A percentile compares a stretch with the other conserved stretches of the same genome.
Conservation (phyloP, 2,113 vertebrate species). For the Bungarus multicinctus region DNA sequence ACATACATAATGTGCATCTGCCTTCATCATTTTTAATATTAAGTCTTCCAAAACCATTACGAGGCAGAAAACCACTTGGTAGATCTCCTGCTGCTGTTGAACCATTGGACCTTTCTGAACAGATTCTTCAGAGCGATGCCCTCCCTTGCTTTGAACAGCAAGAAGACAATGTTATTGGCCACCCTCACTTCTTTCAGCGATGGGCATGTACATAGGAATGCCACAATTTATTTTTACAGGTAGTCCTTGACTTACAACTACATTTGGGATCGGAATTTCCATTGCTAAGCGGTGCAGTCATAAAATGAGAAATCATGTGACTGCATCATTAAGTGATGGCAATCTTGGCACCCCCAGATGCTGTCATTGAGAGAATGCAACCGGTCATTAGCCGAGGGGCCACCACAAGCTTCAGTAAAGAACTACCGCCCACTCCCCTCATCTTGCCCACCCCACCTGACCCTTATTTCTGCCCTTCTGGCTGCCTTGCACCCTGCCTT, state of each 20-base stretch:
- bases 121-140: neutral
- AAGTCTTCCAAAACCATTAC: neutral
- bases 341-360: neutral
- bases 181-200: neutral
- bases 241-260: neutral
- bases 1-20: neutral
- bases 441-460: neutral
- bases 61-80: neutral
- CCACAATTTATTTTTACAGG: neutral
- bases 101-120: neutral
- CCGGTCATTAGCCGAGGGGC: neutral
- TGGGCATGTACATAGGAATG: neutral
- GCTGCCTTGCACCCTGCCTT: neutral
- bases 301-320: neutral
- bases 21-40: neutral
- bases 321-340: neutral
- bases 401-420: neutral
- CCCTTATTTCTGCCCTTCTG: neutral
- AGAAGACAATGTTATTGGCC: too few relatives aligned
- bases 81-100: neutral
- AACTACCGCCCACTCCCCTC: neutral
- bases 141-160: neutral
- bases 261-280: neutral
- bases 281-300: neutral
- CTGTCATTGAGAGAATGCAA: neutral